These are phyloP conservation scores for Gnathonemus echidnorhynchus DNA, from an alignment of 2,113 vertebrate genomes.

Conservation along the genomic window DNA sequence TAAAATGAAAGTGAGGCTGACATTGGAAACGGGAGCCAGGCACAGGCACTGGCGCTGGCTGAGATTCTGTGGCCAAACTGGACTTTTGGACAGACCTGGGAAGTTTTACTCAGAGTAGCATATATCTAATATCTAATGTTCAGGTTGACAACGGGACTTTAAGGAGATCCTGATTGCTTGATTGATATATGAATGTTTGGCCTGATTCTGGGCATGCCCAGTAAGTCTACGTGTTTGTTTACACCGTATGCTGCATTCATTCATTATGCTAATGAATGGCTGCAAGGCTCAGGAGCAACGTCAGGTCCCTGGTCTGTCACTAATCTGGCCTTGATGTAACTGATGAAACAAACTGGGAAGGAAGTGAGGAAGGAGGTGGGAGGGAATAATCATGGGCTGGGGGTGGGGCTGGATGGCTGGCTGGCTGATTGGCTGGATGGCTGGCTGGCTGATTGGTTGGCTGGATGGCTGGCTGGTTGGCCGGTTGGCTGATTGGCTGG, in stretches of 20 bases:
- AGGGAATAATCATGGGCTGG: background rate
- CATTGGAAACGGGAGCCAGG: background rate
- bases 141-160: too few species aligned
- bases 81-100: slow-evolving; percentile 25
- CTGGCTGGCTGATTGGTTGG: background rate
- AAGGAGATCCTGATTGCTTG: background rate
- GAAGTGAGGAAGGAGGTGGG: slow-evolving; percentile 5
- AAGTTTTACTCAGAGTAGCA: background rate
- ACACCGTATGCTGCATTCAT: background rate
- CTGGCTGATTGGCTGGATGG: too few species aligned
- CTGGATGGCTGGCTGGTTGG: background rate
- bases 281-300: background rate
- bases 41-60: background rate
- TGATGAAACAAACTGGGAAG: slow-evolving; percentile 17
- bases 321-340: slow-evolving; percentile 26
- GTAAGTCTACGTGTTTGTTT: background rate
- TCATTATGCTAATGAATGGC: slow-evolving; percentile 1
- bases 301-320: background rate
- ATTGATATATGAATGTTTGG: background rate
- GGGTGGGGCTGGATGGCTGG: background rate
- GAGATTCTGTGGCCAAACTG: slow-evolving; percentile 19
- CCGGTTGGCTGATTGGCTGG: background rate
- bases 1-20: background rate
- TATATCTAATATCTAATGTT: background rate
- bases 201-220: background rate